Conservation (phyloP, 2,113 vertebrate genomes). For the Aphelocoma coerulescens region DNA sequence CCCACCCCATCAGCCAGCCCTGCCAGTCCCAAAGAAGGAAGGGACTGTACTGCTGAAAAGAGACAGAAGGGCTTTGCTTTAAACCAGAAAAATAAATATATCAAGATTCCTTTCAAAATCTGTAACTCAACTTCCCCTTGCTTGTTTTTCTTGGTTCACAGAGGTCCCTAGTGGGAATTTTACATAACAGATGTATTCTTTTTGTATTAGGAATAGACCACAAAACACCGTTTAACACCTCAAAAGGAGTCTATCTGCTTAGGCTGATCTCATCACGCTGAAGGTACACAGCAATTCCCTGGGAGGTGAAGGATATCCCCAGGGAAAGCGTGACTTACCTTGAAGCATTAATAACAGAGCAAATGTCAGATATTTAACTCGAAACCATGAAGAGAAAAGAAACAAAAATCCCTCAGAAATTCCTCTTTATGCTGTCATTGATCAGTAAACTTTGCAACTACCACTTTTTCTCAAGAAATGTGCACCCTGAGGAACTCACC, state of each 20-base stretch:
- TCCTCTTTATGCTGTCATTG: background rate
- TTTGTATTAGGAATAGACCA: background rate
- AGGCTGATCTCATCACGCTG: background rate
- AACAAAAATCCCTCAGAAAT: background rate
- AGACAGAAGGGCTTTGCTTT: conserved; percentile 35
- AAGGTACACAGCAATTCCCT: background rate
- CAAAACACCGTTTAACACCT: background rate
- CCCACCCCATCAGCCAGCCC: conserved; percentile 1
- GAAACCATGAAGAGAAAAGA: background rate
- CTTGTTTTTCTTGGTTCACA: conserved; percentile 46
- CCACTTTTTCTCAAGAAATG: accelerated
- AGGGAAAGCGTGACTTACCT: background rate
- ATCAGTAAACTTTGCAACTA: background rate
- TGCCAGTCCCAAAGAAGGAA: conserved; percentile 8
- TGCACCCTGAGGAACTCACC: conserved; percentile 65
- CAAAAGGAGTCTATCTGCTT: background rate
- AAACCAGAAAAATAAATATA: conserved; percentile 46
- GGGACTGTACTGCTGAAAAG: background rate
- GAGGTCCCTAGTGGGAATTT: background rate
- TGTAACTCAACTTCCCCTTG: background rate
- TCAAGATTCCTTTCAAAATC: conserved; percentile 51
- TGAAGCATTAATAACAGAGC: background rate
- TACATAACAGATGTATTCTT: conserved; percentile 26
- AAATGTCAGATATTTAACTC: background rate
- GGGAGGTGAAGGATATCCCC: background rate